A percentile compares a stretch with the other conserved stretches of the same genome.
Evolutionary conservation across 2,113 vertebrate genomes (phyloP).

Genomic region (Nettapus auritus): DNA sequence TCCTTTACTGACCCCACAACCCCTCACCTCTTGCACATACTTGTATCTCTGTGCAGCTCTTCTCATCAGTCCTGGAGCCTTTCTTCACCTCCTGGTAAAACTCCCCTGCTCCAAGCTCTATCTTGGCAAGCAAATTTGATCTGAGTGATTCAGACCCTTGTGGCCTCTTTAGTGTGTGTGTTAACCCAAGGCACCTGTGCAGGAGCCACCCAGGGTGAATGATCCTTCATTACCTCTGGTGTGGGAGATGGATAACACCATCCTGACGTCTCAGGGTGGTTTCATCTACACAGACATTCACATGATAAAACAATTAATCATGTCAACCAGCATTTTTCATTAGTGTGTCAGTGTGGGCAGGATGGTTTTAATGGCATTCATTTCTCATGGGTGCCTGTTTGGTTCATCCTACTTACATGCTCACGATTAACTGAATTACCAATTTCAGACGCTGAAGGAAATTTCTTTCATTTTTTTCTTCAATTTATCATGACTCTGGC

Average conservation of each 20-base stretch:
- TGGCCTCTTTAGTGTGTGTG: background rate
- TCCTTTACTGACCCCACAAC: background rate
- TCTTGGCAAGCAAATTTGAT: background rate
- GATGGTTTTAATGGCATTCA: constrained; percentile 41
- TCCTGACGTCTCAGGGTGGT: constrained; percentile 19
- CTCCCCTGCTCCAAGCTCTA: background rate
- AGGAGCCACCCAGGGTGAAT: background rate
- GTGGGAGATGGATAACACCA: constrained; percentile 19
- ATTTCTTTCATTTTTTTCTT: constrained; percentile 23
- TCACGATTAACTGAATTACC: background rate
- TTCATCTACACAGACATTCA: background rate
- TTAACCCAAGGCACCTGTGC: constrained; percentile 30
- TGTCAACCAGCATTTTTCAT: constrained; percentile 37
- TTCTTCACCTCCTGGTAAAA: background rate
- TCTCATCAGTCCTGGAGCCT: background rate
- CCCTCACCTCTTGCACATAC: background rate
- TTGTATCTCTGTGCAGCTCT: background rate
- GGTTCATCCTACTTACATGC: background rate
- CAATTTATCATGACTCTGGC: background rate
- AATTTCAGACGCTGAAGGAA: background rate
- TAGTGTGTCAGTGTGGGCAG: constrained; percentile 30
- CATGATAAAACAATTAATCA: constrained; percentile 45
- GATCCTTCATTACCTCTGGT: constrained; percentile 21
- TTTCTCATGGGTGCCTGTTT: constrained; percentile 39
- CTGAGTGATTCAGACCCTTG: background rate